These are phyloP conservation scores for Melanotaenia maccullochi DNA, from an alignment of 2,797 vertebrate species.

Conservation along the genomic window DNA sequence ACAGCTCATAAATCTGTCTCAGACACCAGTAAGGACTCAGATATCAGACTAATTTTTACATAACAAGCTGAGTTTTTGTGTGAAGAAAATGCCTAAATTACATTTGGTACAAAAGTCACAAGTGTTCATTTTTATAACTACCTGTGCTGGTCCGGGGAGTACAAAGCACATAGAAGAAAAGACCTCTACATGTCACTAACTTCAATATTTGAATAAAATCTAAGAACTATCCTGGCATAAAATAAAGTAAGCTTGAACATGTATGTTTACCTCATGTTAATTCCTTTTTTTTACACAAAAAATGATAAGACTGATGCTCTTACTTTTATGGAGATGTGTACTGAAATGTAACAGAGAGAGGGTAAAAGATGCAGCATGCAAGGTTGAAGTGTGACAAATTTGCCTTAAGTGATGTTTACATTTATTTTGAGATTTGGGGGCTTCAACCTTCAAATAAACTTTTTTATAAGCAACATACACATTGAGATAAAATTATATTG, in stretches of 20 bases:
- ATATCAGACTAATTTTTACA: too few species aligned
- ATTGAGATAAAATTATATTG: slow-evolving; percentile 17
- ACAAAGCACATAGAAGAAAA: too few species aligned
- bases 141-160: too few species aligned
- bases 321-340: slow-evolving; percentile 29
- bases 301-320: slow-evolving; percentile 11
- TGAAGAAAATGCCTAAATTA: too few species aligned
- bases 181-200: too few species aligned
- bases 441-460: slow-evolving; percentile 16
- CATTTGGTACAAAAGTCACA: too few species aligned
- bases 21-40: too few species aligned
- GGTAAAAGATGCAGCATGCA: slow-evolving; percentile 45
- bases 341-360: not conserved
- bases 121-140: too few species aligned
- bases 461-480: slow-evolving; percentile 21
- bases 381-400: slow-evolving; percentile 39
- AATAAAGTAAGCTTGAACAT: not conserved
- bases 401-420: slow-evolving; percentile 16
- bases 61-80: too few species aligned
- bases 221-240: too few species aligned
- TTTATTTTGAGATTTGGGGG: slow-evolving; percentile 24
- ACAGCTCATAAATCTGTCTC: too few species aligned
- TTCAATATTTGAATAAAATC: too few species aligned
- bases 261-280: not conserved
- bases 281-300: not conserved